Evolutionary conservation across 2,797 vertebrate species (phyloP), one percentile per base, ranked within the genome.

Genomic region (Passerculus sandwichensis): DNA sequence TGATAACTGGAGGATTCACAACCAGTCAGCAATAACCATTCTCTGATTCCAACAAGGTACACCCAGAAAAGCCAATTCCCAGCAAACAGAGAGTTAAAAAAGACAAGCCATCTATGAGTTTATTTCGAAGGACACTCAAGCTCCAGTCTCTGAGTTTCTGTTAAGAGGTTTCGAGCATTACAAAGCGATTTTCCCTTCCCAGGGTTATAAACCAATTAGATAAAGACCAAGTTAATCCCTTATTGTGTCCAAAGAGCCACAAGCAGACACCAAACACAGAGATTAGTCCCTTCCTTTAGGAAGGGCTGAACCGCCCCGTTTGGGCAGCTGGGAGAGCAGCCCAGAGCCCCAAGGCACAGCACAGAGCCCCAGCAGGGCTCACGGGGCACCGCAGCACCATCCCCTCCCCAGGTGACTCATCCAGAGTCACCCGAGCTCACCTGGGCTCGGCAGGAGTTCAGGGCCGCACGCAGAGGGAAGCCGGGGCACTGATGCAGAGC

Each of bases 171-270:
- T 97, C 92, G 81, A 80, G 90, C 80, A 77, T 80, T 85, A 85
- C 79, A 93, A 93, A 88, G 91, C 5, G 56, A 85, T 96, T 96
- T 96, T 61, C 94, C 73, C 93, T 96, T 96, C 89, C 91, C 87
- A 91, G 45, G 47, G 80, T 86, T 93, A 89, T 93, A 96, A 97
- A 19, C 94, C 92, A 94, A 96, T 96, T 96, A 97, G 94, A 94
- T 80, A 94, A 96, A 96, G 91, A 96, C 86, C 90, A 76, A 76
- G 94, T 86, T 96, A 97, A 97, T 95, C 95, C 87, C 45, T 81
- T 56, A 81, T 44, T 88, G 93, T 94, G 89, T 71, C 77, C 84
- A 44, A 80, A 81, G 66, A 76, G 79, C 88, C 90, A 65, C 77
- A 25, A 73, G 93, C 4, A 90, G 90, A 54, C 85, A 87, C 94